These are phyloP conservation scores for Apodemia zela DNA, from an alignment of 2,888 invertebrate species.

Conservation along the genomic window DNA sequence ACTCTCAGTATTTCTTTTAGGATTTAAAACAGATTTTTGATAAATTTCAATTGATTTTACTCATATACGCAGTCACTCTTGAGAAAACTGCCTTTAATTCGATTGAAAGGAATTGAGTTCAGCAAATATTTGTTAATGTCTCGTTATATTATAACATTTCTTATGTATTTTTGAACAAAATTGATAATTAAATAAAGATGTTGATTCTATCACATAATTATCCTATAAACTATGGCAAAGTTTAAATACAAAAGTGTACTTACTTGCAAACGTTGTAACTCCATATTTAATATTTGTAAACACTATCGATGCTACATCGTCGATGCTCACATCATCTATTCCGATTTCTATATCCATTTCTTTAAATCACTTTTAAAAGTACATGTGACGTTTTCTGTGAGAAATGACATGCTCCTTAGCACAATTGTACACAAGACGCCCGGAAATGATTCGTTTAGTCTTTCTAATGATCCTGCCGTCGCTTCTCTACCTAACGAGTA, in stretches of 20 bases:
- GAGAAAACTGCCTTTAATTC: too few species aligned
- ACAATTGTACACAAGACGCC: background rate
- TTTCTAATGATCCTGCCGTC: constrained; percentile 9
- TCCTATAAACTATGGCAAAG: background rate
- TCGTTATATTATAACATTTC: too few species aligned
- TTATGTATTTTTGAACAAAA: background rate
- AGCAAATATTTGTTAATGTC: too few species aligned
- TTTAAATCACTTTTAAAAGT: background rate
- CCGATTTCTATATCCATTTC: constrained; percentile 59
- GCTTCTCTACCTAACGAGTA: background rate
- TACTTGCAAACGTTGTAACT: constrained; percentile 30
- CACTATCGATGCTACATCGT: constrained; percentile 56
- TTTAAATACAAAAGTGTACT: constrained; percentile 26
- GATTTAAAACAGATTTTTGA: too few species aligned
- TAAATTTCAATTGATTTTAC: too few species aligned
- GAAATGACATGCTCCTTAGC: background rate
- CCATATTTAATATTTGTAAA: constrained; percentile 43
- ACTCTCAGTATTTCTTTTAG: too few species aligned
- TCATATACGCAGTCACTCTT: too few species aligned
- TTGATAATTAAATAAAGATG: background rate
- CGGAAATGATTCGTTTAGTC: constrained; percentile 9
- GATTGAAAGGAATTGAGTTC: too few species aligned
- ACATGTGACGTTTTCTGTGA: background rate
- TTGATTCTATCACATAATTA: background rate
- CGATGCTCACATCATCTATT: constrained; percentile 54